A percentile compares a stretch with the other conserved stretches of the same genome.
These are phyloP conservation scores for Thunnus albacares DNA, from an alignment of 2,797 vertebrate genomes.

Conservation along the genomic window DNA sequence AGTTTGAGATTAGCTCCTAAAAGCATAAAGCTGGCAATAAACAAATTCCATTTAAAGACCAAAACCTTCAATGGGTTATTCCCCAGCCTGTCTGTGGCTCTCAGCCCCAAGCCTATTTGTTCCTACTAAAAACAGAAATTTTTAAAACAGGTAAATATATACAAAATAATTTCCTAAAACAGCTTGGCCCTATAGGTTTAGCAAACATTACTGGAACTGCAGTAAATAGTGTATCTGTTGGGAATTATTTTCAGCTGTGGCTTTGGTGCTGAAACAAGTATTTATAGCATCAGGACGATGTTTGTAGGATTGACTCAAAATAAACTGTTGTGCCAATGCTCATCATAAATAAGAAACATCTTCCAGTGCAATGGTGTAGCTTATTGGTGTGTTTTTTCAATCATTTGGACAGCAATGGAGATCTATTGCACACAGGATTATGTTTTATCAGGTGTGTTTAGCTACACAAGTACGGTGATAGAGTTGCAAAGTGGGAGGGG, in stretches of 20 bases:
- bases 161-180: neutral
- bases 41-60: neutral
- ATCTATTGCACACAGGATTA: neutral
- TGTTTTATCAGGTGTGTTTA: too few species aligned
- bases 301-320: neutral
- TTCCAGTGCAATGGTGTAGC: neutral
- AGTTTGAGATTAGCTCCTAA: neutral
- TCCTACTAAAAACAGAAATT: neutral
- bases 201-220: neutral
- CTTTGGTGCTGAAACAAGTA: neutral
- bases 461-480: too few species aligned
- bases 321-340: neutral
- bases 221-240: neutral
- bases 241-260: neutral
- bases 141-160: neutral
- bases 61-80: neutral
- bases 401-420: neutral
- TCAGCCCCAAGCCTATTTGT: neutral
- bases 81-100: too few species aligned
- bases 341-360: neutral
- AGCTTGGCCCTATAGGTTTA: neutral
- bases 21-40: neutral
- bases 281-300: neutral
- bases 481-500: too few species aligned
- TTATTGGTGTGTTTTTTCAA: neutral